These are phyloP conservation scores for Caenorhabditis afra DNA, from an alignment of 2,888 invertebrate species.

Conservation along the genomic window DNA sequence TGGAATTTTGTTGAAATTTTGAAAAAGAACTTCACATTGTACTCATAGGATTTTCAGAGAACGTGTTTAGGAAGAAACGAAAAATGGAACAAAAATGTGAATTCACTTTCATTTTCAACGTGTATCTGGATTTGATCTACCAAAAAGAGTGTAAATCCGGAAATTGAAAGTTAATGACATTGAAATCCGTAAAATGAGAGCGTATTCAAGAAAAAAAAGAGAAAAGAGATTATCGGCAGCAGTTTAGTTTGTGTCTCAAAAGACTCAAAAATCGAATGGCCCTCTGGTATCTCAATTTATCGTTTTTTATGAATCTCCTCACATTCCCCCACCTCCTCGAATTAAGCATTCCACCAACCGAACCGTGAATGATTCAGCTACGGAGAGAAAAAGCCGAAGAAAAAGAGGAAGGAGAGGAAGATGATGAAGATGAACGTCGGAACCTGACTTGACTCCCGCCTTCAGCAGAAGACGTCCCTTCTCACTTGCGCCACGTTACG, in stretches of 20 bases:
- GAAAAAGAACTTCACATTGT: neutral
- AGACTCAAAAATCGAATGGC: conserved; percentile 12
- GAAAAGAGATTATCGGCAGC: no score
- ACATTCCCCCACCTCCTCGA: conserved; percentile 13
- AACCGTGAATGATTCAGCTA: conserved; percentile 54
- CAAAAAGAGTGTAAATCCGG: no score
- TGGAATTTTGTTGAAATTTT: neutral
- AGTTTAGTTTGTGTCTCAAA: no score
- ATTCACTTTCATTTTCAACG: no score
- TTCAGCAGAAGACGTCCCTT: neutral
- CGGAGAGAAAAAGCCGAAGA: conserved; percentile 7
- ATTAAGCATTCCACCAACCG: conserved; percentile 46
- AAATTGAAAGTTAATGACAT: neutral
- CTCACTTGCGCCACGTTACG: conserved; percentile 39
- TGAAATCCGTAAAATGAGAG: neutral
- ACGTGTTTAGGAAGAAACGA: no score
- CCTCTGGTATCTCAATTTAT: conserved; percentile 31
- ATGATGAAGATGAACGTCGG: conserved; percentile 42
- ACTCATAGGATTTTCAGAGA: no score
- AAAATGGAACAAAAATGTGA: no score
- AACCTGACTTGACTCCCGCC: conserved; percentile 52
- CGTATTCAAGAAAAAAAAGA: no score
- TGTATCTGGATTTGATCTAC: no score
- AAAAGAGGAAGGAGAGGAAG: conserved; percentile 3
- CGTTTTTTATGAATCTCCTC: conserved; percentile 41